Evolutionary conservation across 2,113 vertebrate genomes (phyloP).

Genomic region (Struthio camelus): DNA sequence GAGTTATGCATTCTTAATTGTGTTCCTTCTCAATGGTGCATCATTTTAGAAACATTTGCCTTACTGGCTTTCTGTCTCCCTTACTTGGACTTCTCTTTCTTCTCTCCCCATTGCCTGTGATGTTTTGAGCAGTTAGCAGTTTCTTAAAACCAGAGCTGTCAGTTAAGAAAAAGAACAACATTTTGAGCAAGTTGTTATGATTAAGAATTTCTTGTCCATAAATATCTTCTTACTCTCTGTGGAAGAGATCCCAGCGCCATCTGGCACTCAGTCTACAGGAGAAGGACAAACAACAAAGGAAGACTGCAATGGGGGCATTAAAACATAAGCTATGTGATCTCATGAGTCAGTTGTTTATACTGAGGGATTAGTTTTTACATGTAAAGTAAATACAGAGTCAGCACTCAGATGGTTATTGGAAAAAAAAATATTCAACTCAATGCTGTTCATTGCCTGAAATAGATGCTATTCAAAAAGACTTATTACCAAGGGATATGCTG

Average conservation of each 20-base stretch:
- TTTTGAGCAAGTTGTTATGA: background rate
- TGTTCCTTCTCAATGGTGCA: background rate
- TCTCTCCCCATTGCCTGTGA: background rate
- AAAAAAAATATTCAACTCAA: fast-evolving
- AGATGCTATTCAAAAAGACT: background rate
- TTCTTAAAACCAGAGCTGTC: background rate
- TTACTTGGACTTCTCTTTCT: background rate
- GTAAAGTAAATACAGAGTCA: background rate
- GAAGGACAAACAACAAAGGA: background rate
- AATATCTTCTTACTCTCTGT: background rate
- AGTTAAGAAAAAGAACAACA: background rate
- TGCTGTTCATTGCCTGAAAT: background rate
- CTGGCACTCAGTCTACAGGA: background rate
- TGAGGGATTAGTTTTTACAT: background rate
- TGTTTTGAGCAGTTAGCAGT: background rate
- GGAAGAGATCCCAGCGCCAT: background rate
- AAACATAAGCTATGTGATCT: background rate
- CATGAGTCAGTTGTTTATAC: background rate
- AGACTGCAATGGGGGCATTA: background rate
- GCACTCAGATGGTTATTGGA: background rate
- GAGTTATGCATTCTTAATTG: background rate
- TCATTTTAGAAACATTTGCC: background rate
- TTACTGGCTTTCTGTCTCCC: background rate
- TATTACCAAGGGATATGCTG: background rate
- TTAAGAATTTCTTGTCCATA: background rate